Evolutionary conservation across 1,140 invertebrate species (phyloP).

Genomic region (Hyles euphorbiae): DNA sequence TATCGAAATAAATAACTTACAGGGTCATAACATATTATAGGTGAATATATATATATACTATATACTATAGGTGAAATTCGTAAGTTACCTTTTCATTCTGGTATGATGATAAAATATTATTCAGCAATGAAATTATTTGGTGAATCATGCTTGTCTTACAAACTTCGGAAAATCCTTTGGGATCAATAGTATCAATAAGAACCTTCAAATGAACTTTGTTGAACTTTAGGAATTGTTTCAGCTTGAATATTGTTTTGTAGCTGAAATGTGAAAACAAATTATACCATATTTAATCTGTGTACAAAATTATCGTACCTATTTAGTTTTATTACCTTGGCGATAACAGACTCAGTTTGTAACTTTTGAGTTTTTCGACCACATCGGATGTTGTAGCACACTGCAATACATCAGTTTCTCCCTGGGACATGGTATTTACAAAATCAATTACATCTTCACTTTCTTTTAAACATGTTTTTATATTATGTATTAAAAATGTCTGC

Average conservation of each 20-base stretch:
- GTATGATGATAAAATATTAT: constrained; percentile 35
- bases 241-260: constrained; percentile 35
- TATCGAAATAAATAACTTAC: too few species aligned
- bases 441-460: constrained; percentile 45
- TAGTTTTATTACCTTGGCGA: constrained; percentile 41
- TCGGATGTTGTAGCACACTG: constrained; percentile 13
- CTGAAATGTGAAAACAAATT: constrained; percentile 33
- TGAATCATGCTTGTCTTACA: constrained; percentile 53
- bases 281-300: neutral
- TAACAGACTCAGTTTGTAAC: constrained; percentile 28
- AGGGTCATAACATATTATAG: too few species aligned
- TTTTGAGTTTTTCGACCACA: constrained; percentile 39
- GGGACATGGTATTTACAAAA: constrained; percentile 32
- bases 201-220: constrained; percentile 38
- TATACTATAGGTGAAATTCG: too few species aligned
- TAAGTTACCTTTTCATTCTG: constrained; percentile 49
- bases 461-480: constrained; percentile 41
- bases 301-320: neutral
- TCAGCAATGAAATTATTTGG: constrained; percentile 41
- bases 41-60: too few species aligned
- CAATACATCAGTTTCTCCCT: constrained; percentile 12
- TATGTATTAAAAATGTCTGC: constrained; percentile 34
- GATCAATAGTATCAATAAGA: constrained; percentile 31
- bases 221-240: constrained; percentile 40
- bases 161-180: constrained; percentile 59